Base-by-base conservation (phyloP, 2,888 invertebrate genomes). In the Hemaris fuciformis region DNA sequence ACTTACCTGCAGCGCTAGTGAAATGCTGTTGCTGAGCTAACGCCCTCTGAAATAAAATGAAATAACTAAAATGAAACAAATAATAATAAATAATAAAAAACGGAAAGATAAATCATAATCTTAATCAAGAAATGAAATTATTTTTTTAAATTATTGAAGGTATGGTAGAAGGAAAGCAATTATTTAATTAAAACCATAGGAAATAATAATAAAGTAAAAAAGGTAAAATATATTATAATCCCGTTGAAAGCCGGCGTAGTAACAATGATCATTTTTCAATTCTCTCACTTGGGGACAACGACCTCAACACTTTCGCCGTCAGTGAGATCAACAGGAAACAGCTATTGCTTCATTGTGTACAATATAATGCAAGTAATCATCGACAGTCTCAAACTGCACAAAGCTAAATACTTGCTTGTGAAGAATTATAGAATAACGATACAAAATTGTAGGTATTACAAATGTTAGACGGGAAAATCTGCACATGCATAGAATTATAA, bases 21-120 rank as follows among this genome's bases (percentile, higher is more conserved):
- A 94, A 83, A 73, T 95, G 94, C 73, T 95, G 95, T 81, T 95
- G 94, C 68, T 94, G 95, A 68, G 94, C 93, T 71, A 94, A 93
- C 79, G 94, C 94, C 87, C 94, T 95, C 96, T 96, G 94, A 67
- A 95, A 95, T 77, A 74, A 83, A 71, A 81, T 79, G 79, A 79
- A 46, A 60, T 18, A 58, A 62, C 43, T 48, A 57, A 61, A 57
- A 22, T 23, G 25, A 62, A 57, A 57, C 5, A 61, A 62, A 60
- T 53, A 10, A 8, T 64, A 60, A 20, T 7, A 6, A 25, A 60
- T 46, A 13, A 48, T 56, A 46, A 61, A 57, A 38, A 60, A 45
- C 31, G 43, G 45, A 20, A 31, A 18, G 41, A 56, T 48, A 57
- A 20, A 31, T 57, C 57, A 65, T 41, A 62, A n/a, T n/a, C n/a